Percentiles rank a stretch among this genome's conserved stretches.
Conservation (phyloP, 2,888 invertebrate genomes). For the Mongoloraphidia duomilia region DNA sequence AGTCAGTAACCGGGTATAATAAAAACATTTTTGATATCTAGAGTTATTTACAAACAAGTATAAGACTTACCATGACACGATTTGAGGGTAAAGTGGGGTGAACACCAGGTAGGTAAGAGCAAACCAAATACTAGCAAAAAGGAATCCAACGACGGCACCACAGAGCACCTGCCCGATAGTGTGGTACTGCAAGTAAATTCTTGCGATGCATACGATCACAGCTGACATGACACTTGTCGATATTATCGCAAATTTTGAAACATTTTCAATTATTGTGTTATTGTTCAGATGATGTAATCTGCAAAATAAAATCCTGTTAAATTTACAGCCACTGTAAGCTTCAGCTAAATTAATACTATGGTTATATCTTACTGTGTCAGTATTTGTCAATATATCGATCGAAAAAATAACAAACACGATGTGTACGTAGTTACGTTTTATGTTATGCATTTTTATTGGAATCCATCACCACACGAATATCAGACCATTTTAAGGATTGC, state of each 20-base stretch:
- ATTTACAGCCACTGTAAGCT: too few species aligned
- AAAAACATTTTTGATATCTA: too few species aligned
- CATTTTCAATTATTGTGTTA: slow-evolving; percentile 58
- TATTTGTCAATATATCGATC: too few species aligned
- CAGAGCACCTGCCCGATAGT: slow-evolving; percentile 66
- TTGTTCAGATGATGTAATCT: slow-evolving; percentile 74
- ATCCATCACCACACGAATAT: too few species aligned
- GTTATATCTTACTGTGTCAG: too few species aligned
- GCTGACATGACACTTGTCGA: slow-evolving; percentile 43
- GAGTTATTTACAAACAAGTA: too few species aligned
- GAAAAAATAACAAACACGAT: too few species aligned
- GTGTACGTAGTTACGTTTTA: too few species aligned
- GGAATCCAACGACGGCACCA: slow-evolving; percentile 57
- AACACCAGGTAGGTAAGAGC: slow-evolving; percentile 60
- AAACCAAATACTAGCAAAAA: slow-evolving; percentile 73
- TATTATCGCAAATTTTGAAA: slow-evolving; percentile 55
- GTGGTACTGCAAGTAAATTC: slow-evolving; percentile 81
- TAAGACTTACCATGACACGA: slow-evolving; percentile 66
- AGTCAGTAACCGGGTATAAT: too few species aligned
- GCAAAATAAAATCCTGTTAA: slow-evolving; percentile 20
- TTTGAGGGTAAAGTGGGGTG: slow-evolving; percentile 71
- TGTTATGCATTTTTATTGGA: too few species aligned
- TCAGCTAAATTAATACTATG: too few species aligned
- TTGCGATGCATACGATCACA: slow-evolving; percentile 46
- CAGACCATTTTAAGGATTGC: too few species aligned